A percentile compares a stretch with the other conserved stretches of the same genome.
Conservation (phyloP, 2,797 vertebrate species). For the Tolypeutes matacus region DNA sequence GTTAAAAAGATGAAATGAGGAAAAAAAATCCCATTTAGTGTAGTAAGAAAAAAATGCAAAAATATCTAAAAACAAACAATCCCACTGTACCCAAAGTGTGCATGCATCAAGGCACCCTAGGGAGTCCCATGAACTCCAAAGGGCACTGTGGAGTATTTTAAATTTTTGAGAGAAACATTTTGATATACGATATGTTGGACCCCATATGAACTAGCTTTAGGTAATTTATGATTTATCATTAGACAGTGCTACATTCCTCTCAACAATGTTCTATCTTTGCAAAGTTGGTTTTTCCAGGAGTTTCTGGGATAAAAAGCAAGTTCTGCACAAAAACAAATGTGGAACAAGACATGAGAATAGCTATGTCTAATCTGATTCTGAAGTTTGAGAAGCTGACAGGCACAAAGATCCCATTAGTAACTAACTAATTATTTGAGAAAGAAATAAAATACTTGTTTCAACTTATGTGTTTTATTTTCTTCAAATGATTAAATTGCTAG, state of each 20-base stretch:
- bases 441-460: neutral
- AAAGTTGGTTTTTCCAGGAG: constrained; percentile 40
- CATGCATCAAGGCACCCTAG: neutral
- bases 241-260: constrained; percentile 40
- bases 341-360: constrained; percentile 25
- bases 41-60: constrained; percentile 44
- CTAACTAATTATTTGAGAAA: constrained; percentile 47
- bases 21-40: neutral
- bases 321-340: constrained; percentile 50
- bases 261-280: constrained; percentile 20
- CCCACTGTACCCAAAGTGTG: neutral
- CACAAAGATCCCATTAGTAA: neutral
- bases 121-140: neutral
- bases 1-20: constrained; percentile 18
- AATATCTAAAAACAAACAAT: constrained; percentile 48
- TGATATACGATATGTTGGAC: neutral
- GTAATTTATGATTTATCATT: constrained; percentile 1
- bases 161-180: constrained; percentile 47
- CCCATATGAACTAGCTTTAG: neutral
- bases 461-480: constrained; percentile 18
- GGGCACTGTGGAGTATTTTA: neutral
- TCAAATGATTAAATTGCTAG: constrained; percentile 30
- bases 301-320: constrained; percentile 41
- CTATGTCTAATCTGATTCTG: neutral
- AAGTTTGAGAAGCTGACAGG: neutral